Evolutionary conservation across 2,113 vertebrate genomes (phyloP).

Genomic region (Oreochromis niloticus): DNA sequence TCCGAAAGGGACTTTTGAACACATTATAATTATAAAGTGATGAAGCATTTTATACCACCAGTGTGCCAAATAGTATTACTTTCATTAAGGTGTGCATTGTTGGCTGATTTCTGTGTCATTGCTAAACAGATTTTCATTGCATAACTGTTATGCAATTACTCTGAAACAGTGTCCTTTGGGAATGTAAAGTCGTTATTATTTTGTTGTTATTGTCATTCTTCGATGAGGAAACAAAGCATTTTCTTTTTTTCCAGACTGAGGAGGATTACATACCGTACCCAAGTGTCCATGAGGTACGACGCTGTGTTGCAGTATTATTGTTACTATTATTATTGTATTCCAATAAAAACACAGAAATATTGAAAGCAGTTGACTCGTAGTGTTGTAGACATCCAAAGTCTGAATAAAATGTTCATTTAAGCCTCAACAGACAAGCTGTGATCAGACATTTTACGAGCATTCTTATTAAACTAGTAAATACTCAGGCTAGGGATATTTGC

Average conservation of each 20-base stretch:
- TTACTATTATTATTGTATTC: background rate
- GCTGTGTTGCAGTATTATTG: background rate
- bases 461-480: background rate
- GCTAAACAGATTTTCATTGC: background rate
- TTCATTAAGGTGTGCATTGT: background rate
- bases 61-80: background rate
- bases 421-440: background rate
- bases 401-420: background rate
- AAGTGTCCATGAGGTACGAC: conserved; percentile 91
- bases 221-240: background rate
- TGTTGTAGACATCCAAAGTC: background rate
- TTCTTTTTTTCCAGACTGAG: conserved; percentile 80
- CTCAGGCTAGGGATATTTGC: background rate
- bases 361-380: background rate
- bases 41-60: background rate
- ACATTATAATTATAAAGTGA: background rate
- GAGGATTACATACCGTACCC: conserved; percentile 98
- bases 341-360: background rate
- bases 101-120: background rate
- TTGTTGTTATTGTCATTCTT: conserved; percentile 18
- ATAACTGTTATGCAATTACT: conserved; percentile 24
- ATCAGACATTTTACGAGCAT: background rate
- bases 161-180: conserved; percentile 9
- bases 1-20: background rate
- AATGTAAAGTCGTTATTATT: background rate